Percentiles rank a stretch among this genome's conserved stretches.
Conservation (phyloP, 2,113 vertebrate species). For the Engystomops pustulosus region DNA sequence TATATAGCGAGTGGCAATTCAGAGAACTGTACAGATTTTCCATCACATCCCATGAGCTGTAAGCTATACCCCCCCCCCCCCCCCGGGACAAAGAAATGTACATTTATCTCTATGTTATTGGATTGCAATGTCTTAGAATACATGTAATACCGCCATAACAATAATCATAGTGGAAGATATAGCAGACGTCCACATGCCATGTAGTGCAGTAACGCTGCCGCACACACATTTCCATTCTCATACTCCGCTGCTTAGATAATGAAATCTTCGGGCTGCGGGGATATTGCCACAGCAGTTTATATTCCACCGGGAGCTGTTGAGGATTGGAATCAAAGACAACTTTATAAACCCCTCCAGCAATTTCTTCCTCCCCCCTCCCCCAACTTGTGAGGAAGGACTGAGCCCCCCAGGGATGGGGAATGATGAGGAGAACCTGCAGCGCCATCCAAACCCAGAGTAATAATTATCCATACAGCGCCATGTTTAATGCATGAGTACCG, state of each 20-base stretch:
- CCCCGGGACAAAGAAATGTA: neutral
- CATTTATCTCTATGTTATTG: neutral
- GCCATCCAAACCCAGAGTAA: constrained; percentile 11
- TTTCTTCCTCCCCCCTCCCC: constrained; percentile 22
- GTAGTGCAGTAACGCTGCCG: neutral
- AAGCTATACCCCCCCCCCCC: neutral
- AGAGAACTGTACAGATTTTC: neutral
- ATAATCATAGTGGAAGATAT: neutral
- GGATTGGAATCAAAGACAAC: constrained; percentile 57
- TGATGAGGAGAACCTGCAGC: constrained; percentile 8
- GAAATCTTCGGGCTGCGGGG: constrained; percentile 47
- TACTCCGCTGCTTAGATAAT: constrained; percentile 41
- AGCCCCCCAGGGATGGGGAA: constrained; percentile 16
- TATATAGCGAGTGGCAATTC: neutral
- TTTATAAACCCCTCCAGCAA: constrained; percentile 52
- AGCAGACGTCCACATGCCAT: neutral
- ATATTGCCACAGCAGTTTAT: constrained; percentile 58
- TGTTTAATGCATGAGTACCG: constrained; percentile 49
- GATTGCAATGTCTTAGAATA: neutral
- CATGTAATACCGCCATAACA: neutral
- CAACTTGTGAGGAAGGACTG: constrained; percentile 10
- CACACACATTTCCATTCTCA: constrained; percentile 14
- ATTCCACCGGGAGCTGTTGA: constrained; percentile 46
- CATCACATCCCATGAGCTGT: neutral
- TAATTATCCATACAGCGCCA: constrained; percentile 44